phyloP scores from a whole-genome alignment of 2,888 invertebrate genomes.

The Orthosia gracilis region DNA sequence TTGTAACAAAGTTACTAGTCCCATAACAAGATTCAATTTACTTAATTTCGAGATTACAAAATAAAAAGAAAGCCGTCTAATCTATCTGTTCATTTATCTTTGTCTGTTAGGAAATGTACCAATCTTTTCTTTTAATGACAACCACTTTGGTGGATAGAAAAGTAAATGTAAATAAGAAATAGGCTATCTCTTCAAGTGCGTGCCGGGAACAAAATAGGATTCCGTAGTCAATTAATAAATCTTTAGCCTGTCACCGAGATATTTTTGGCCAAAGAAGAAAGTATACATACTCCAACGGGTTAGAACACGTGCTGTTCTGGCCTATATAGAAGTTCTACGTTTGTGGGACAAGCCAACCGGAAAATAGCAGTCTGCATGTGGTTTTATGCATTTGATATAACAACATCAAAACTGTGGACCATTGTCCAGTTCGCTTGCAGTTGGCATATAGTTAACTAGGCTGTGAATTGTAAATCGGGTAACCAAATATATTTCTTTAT shows the following conservation, averaged over 20 bases:
- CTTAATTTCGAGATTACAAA: conserved; percentile 45
- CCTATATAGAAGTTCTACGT: not conserved
- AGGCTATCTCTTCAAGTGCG: conserved; percentile 17
- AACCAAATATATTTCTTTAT: too few species aligned
- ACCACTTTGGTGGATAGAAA: conserved; percentile 44
- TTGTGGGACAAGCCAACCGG: not conserved
- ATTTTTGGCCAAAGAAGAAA: not conserved
- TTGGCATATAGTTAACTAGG: not conserved
- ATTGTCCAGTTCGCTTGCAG: not conserved
- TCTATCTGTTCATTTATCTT: conserved; percentile 56
- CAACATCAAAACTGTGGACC: not conserved
- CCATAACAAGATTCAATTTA: conserved; percentile 35
- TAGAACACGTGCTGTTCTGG: not conserved
- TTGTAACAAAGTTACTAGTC: conserved; percentile 27
- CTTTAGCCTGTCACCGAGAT: not conserved
- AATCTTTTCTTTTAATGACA: conserved; percentile 51
- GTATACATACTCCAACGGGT: not conserved
- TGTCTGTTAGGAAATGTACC: conserved; percentile 54
- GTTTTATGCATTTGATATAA: not conserved
- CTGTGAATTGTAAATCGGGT: not conserved
- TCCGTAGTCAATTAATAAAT: conserved; percentile 29
- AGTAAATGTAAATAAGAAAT: conserved; percentile 43
- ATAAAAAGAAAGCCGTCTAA: conserved; percentile 45
- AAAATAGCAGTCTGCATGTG: not conserved
- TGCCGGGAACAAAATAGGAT: conserved; percentile 3